Evolutionary conservation across 2,888 invertebrate genomes (phyloP), one percentile per base, ranked within the genome.

Genomic region (Limulus polyphemus): DNA sequence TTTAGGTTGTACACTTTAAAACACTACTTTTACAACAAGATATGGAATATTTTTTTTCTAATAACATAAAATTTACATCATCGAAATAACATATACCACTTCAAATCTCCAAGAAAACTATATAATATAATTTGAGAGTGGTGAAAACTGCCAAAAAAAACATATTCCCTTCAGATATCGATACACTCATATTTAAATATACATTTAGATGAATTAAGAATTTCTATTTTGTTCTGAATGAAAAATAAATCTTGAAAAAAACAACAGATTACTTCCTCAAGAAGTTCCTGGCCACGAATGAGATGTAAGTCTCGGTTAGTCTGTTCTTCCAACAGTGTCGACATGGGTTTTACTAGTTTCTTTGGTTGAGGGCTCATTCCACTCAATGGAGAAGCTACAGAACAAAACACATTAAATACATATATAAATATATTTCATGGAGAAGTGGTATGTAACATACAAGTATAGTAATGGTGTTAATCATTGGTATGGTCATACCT

Each of bases 291-390:
- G 32, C 32, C 32, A 2, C 32, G 32, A 32, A 32, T 32, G n/a
- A 70, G 62, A 0, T 74, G 13, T 13, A 68, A 68, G 51, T 75
- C 74, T 59, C 75, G 72, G 9, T 73, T 72, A 50, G 74, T 73
- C 64, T 79, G 79, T 77, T 94, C 94, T 76, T 94, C 94, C 73
- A 92, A 88, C 55, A 94, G 77, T 0, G 94, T 94, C 58, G 90
- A 90, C 91, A 94, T 91, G 56, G 93, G 84, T 72, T 90, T 81
- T 56, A 89, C 86, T 71, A 90, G 77, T 79, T 93, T 92, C 68
- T 85, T 83, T 71, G 87, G 85, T 61, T 81, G 79, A 10, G 78
- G 77, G 69, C 89, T 92, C 55, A 89, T 85, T 77, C 68, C 81
- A 76, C 70, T 69, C 64, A 73, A 71, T 32, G 74, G 71, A 49